Evolutionary conservation across 2,888 invertebrate species (phyloP), one percentile per base, ranked within the genome.

Genomic region (Eupithecia abbreviata): DNA sequence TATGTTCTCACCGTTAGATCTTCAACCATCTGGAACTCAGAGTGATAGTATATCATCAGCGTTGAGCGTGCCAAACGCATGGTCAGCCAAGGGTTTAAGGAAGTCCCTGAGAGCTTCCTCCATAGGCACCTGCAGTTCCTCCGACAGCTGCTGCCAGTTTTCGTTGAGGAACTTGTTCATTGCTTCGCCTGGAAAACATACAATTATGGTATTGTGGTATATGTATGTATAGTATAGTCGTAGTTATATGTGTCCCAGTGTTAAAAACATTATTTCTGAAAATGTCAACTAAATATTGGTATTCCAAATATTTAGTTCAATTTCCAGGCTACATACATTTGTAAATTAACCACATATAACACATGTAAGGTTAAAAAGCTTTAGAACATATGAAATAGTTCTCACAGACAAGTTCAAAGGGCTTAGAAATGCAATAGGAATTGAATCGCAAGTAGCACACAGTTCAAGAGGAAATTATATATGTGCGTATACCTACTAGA

Each of bases 131-230:
- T 97, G 97, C 5, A 98, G 94, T 84, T 98, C 97, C 47, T 96
- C 96, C 0, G 96, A 95, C 1, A 98, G 94, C 49, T 95, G 95
- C 83, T 96, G 95, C 97, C 97, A 98, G 87, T 98, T 97, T 70
- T 97, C 97, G 85, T 97, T 98, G 42, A 98, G 89, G 87, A 97
- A 97, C 49, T 95, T 89, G 88, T 98, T 98, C 96, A 97, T 97
- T 2, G 96, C 96, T 41, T 96, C 95, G 47, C 97, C 97, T 95
- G 86, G 10, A 90, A 58, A 76, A n/a, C n/a, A 45, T 68, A 45
- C 4, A 62, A 30, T 55, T 55, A 41, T 41, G 30, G 3, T 30
- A 65, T 41, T 4, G 0, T 49, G 4, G 15, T n/a, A n/a, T n/a
- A n/a, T n/a, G n/a, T n/a, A n/a, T n/a, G n/a, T n/a, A n/a, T n/a